Percentiles rank a stretch among this genome's conserved stretches.
These are phyloP conservation scores for Iphiclides podalirius DNA, from an alignment of 2,888 invertebrate species.

Conservation along the genomic window DNA sequence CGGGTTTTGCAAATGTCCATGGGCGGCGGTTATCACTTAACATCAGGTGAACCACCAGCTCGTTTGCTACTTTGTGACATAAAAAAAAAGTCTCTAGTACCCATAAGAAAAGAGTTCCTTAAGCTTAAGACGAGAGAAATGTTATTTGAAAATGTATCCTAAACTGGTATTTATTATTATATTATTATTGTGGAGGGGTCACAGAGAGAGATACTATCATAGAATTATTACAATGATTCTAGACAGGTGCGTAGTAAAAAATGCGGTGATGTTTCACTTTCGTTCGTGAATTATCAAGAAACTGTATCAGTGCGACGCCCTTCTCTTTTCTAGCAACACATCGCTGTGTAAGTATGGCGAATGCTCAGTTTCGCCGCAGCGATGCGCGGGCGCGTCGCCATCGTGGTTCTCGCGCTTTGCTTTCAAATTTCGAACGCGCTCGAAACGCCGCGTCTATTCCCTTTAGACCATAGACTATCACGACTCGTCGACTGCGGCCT, in stretches of 20 bases:
- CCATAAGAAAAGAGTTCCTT: too few relatives aligned
- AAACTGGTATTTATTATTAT: too few relatives aligned
- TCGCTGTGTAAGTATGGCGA: constrained; percentile 29
- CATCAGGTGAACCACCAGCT: too few relatives aligned
- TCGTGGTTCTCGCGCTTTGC: constrained; percentile 52
- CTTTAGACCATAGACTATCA: constrained; percentile 9
- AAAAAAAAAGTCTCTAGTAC: too few relatives aligned
- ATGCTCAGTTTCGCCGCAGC: constrained; percentile 60
- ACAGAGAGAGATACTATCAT: too few relatives aligned
- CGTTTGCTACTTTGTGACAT: too few relatives aligned
- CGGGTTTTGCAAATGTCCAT: too few relatives aligned
- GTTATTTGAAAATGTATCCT: too few relatives aligned
- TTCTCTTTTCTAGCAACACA: constrained; percentile 40
- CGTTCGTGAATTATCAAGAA: constrained; percentile 16
- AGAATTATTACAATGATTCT: too few relatives aligned
- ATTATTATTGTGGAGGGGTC: too few relatives aligned
- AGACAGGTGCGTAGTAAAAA: constrained; percentile 11
- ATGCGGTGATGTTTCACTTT: constrained; percentile 12
- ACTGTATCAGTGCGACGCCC: constrained; percentile 36
- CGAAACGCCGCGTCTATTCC: constrained; percentile 16
- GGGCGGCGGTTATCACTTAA: too few relatives aligned
- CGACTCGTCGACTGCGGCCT: constrained; percentile 45
- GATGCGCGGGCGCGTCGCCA: constrained; percentile 69
- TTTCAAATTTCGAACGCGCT: constrained; percentile 44
- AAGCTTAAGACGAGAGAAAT: too few relatives aligned